A percentile compares a stretch with the other conserved stretches of the same genome.
Evolutionary conservation across 2,888 invertebrate species (phyloP).

Genomic region (Philhelius pedissequus): DNA sequence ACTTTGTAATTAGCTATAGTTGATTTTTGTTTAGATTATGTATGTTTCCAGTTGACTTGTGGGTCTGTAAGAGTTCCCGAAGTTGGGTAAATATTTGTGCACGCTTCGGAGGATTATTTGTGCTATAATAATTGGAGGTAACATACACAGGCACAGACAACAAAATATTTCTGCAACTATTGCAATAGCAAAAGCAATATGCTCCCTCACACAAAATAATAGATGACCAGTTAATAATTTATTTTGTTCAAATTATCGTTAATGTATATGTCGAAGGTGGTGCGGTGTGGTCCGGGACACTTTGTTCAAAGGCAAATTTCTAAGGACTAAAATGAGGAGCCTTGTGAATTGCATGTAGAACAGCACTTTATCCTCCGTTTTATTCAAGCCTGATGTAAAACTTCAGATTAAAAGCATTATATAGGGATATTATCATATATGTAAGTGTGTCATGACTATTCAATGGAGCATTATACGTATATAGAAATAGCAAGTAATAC

Average conservation of each 20-base stretch:
- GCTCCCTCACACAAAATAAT: slow-evolving; percentile 2
- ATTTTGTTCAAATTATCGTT: slow-evolving; percentile 47
- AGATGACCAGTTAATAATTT: slow-evolving; percentile 34
- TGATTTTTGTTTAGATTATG: slow-evolving; percentile 64
- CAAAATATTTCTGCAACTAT: slow-evolving; percentile 13
- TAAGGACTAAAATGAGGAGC: slow-evolving; percentile 11
- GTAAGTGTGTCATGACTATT: not conserved
- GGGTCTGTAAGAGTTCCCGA: not conserved
- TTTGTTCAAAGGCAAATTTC: not conserved
- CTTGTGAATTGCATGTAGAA: slow-evolving; percentile 29
- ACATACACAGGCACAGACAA: not conserved
- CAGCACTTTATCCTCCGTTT: not conserved
- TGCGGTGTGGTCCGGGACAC: not conserved
- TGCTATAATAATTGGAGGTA: slow-evolving; percentile 47
- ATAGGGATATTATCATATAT: not conserved
- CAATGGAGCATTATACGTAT: not conserved
- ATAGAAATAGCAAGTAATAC: not conserved
- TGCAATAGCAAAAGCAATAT: slow-evolving; percentile 14
- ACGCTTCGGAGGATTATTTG: slow-evolving; percentile 14
- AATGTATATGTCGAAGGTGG: not conserved
- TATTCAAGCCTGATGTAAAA: not conserved
- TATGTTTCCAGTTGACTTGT: slow-evolving; percentile 21
- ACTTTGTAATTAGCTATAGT: slow-evolving; percentile 63
- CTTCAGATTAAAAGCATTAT: not conserved
- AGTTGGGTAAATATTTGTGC: slow-evolving; percentile 24